These are phyloP conservation scores for Andrena flavipes DNA, from an alignment of 2,888 invertebrate genomes.

Conservation along the genomic window DNA sequence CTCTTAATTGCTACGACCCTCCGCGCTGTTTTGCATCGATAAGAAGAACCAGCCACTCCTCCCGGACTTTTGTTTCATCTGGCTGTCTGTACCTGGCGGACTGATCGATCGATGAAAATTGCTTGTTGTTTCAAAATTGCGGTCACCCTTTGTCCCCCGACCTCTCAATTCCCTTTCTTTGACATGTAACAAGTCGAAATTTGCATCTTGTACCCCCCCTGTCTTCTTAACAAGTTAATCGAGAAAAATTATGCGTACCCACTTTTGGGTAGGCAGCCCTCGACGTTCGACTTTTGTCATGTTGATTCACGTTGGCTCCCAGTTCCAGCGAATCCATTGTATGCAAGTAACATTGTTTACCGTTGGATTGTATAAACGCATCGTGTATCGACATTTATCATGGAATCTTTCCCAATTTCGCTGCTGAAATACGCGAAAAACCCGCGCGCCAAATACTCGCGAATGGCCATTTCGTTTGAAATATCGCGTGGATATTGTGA, in stretches of 20 bases:
- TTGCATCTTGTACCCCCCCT: not conserved
- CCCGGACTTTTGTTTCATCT: constrained; percentile 57
- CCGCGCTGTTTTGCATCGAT: constrained; percentile 84
- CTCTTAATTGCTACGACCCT: constrained; percentile 85
- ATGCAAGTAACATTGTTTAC: not conserved
- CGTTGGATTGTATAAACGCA: not conserved
- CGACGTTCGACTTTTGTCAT: constrained; percentile 24
- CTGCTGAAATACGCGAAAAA: not conserved
- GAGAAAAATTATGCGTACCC: constrained; percentile 13
- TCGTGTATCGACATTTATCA: not conserved
- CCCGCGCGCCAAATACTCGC: not conserved
- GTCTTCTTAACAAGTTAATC: not conserved
- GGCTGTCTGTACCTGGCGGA: constrained; percentile 26
- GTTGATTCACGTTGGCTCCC: constrained; percentile 24
- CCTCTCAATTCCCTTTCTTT: constrained; percentile 14
- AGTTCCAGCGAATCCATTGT: not conserved
- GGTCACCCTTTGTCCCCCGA: constrained; percentile 30
- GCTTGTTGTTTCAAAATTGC: constrained; percentile 33
- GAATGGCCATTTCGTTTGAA: not conserved
- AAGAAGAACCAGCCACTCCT: constrained; percentile 74
- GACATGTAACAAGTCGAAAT: not conserved
- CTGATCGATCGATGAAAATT: constrained; percentile 46
- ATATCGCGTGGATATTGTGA: not conserved
- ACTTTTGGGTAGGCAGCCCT: not conserved
- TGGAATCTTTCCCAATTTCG: not conserved